Percentiles rank a stretch among this genome's conserved stretches.
These are phyloP conservation scores for Chloebia gouldiae DNA, from an alignment of 2,113 vertebrate species.

Conservation along the genomic window DNA sequence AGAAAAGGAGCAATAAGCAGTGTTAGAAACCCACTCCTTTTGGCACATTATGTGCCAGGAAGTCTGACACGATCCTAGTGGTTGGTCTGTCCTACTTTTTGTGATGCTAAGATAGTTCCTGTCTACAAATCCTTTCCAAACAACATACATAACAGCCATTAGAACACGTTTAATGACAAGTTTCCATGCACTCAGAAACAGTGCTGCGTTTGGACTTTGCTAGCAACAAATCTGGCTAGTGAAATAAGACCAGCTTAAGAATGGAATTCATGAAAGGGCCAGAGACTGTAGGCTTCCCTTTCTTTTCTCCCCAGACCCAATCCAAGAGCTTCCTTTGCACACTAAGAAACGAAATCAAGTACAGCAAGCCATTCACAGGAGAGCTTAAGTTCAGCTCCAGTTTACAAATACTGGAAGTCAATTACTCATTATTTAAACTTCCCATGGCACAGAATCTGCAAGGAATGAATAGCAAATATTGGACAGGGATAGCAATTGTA, in stretches of 20 bases:
- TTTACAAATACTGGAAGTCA: neutral
- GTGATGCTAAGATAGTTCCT: neutral
- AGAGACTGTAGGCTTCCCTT: neutral
- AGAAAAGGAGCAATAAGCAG: neutral
- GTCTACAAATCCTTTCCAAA: neutral
- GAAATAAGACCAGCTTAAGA: neutral
- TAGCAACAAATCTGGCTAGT: neutral
- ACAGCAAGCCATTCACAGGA: neutral
- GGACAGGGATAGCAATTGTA: neutral
- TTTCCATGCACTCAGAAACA: neutral
- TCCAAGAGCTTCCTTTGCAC: neutral
- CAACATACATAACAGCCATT: neutral
- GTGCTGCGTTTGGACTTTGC: accelerated
- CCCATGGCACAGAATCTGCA: neutral
- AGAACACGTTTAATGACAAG: neutral
- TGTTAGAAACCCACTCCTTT: neutral
- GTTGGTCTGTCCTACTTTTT: neutral
- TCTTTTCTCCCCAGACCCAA: neutral
- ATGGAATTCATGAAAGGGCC: neutral
- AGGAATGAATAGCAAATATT: neutral
- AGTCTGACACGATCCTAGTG: neutral
- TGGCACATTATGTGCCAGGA: neutral
- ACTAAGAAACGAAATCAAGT: neutral
- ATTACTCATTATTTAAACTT: neutral
- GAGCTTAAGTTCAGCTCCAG: neutral